phyloP scores from a whole-genome alignment of 1,140 invertebrate species.

The Eumeta japonica region DNA sequence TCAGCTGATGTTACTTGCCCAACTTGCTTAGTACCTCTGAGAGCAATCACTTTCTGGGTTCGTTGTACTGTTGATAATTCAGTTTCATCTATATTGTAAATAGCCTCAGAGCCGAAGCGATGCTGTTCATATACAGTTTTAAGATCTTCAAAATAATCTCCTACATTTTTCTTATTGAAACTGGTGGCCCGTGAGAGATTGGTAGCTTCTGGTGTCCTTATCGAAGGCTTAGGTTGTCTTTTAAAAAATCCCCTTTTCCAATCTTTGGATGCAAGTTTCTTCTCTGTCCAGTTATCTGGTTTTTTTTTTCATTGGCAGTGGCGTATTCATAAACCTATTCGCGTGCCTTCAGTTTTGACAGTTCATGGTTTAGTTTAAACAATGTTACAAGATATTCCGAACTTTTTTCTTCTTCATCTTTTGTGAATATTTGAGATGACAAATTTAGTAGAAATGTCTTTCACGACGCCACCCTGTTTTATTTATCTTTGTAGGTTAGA shows the following conservation, averaged over 20 bases:
- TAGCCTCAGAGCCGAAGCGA: too few relatives aligned
- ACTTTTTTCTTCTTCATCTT: conserved; percentile 16
- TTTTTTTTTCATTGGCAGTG: conserved; percentile 10
- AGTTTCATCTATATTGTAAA: conserved; percentile 48
- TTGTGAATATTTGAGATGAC: conserved; percentile 13
- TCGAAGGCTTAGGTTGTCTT: conserved; percentile 19
- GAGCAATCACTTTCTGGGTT: conserved; percentile 25
- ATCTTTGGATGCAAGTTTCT: conserved; percentile 22
- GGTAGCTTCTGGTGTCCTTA: conserved; percentile 27
- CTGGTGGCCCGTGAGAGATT: conserved; percentile 22
- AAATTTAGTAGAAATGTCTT: conserved; percentile 17
- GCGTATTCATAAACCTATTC: conserved; percentile 16
- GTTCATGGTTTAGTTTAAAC: conserved; percentile 15
- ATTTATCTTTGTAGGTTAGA: conserved; percentile 14
- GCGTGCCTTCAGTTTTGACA: conserved; percentile 13
- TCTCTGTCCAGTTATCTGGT: conserved; percentile 15
- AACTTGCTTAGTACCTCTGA: conserved; percentile 46
- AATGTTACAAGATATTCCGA: conserved; percentile 11
- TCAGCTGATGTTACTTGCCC: conserved; percentile 40
- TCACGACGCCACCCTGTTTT: conserved; percentile 12
- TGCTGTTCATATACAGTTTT: too few relatives aligned
- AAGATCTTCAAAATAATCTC: conserved; percentile 22
- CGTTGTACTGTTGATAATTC: conserved; percentile 49
- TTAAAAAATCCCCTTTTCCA: conserved; percentile 27
- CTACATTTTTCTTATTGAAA: too few relatives aligned